Evolutionary conservation across 2,113 vertebrate genomes (phyloP), one percentile per base, ranked within the genome.

Genomic region (Myiagra hebetior): DNA sequence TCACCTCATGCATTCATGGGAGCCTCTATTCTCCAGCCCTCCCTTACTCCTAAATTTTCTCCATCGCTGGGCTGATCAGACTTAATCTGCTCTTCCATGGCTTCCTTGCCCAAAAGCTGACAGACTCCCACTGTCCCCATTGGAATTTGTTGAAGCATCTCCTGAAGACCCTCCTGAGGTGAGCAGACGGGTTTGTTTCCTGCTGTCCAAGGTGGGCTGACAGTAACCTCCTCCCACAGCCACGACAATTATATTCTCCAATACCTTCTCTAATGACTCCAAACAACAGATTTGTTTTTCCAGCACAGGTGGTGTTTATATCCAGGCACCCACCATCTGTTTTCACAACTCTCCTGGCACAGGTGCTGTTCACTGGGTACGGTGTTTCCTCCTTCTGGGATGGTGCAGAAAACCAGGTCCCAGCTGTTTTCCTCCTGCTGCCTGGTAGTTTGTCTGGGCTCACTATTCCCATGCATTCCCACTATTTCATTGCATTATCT

Each of bases 191-290:
- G 44, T 31, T 31, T 83, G 10, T 44, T 16, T 31, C 31, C 9
- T 13, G 4, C 21, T 1, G 1, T 37, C 77, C 65, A 26, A 46
- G 15, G 9, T 14, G 16, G 30, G 24, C 27, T 74, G n/a, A 27
- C 7, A 21, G 53, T 5, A 60, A 16, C 8, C 19, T 10, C n/a
- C 27, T 52, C 37, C 47, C 60, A 41, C 22, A 47, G 41, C 46
- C 16, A 2, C 5, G 0, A 22, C 6, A 31, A 13, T 12, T 0
- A 5, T 30, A 16, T 33, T 49, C 60, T 78, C 37, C 28, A 30
- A 6, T 8, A 46, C 30, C 9, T 41, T 68, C 83, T 39, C 39
- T 35, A 46, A 41, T 4, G 50, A 9, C 33, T 86, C 60, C 41
- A 60, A 69, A 52, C 27, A 77, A 3, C 6, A 5, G 20, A 46